Conservation (phyloP, 2,797 vertebrate genomes). For the Epinephelus awoara region DNA sequence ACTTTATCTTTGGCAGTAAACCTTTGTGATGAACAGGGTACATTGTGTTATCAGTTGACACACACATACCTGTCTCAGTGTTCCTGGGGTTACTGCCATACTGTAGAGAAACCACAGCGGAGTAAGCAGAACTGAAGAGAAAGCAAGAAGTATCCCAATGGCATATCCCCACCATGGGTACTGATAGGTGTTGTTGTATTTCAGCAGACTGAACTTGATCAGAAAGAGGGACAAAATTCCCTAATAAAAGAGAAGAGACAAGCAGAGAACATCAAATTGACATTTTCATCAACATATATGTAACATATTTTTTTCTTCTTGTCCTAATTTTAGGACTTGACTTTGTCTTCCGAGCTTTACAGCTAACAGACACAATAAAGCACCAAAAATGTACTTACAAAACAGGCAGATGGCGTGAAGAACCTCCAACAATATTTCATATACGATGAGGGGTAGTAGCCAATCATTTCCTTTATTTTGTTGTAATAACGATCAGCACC, state of each 20-base stretch:
- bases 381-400: slow-evolving; percentile 61
- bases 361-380: too few relatives aligned
- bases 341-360: neutral
- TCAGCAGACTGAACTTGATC: slow-evolving; percentile 74
- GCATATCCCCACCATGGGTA: slow-evolving; percentile 81
- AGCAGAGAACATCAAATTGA: too few relatives aligned
- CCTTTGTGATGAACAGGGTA: too few relatives aligned
- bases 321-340: too few relatives aligned
- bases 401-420: slow-evolving; percentile 70
- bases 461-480: slow-evolving; percentile 79
- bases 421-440: slow-evolving; percentile 83
- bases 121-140: neutral
- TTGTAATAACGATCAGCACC: slow-evolving; percentile 76
- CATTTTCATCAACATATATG: too few relatives aligned
- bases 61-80: neutral
- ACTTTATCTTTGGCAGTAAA: neutral
- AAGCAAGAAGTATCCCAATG: slow-evolving; percentile 49
- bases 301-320: too few relatives aligned
- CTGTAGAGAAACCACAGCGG: neutral
- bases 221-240: slow-evolving; percentile 73
- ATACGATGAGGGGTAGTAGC: slow-evolving; percentile 71
- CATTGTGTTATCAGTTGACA: neutral
- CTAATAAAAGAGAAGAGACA: slow-evolving; percentile 42
- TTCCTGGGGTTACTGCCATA: slow-evolving; percentile 8
- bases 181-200: slow-evolving; percentile 76